Percentiles rank a stretch among this genome's conserved stretches.
Evolutionary conservation across 2,113 vertebrate species (phyloP).

Genomic region (Sander lucioperca): DNA sequence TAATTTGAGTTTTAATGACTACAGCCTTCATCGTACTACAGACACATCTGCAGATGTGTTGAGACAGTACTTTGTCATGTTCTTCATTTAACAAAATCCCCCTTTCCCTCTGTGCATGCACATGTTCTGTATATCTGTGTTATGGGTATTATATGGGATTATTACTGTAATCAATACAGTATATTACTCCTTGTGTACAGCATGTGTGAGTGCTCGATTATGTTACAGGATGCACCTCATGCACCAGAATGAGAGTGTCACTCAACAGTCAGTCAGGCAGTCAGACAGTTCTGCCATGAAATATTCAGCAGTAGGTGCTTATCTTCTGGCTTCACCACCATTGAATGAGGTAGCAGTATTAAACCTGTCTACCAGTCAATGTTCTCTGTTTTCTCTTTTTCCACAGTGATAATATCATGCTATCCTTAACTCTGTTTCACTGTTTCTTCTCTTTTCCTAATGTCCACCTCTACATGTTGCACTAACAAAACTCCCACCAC

Average conservation of each 20-base stretch:
- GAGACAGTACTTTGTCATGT: not conserved
- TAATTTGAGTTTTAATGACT: too few species aligned
- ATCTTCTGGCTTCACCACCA: constrained; percentile 59
- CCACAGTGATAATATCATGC: not conserved
- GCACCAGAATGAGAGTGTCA: constrained; percentile 43
- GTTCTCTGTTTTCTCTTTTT: constrained; percentile 19
- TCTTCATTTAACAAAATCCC: not conserved
- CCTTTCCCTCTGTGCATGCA: not conserved
- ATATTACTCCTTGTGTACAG: constrained; percentile 10
- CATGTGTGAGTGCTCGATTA: not conserved
- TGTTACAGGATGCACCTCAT: constrained; percentile 18
- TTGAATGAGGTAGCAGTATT: constrained; percentile 24
- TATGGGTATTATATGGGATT: not conserved
- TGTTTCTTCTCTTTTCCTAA: not conserved
- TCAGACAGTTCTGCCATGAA: constrained; percentile 76
- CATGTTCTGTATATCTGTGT: not conserved
- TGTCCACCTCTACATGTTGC: constrained; percentile 8
- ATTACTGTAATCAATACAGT: not conserved
- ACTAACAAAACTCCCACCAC: not conserved
- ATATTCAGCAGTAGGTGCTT: constrained; percentile 78
- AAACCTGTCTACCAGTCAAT: constrained; percentile 37
- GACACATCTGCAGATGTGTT: not conserved
- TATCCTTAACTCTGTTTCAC: not conserved
- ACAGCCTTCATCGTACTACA: too few species aligned
- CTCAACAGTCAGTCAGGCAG: constrained; percentile 47